Evolutionary conservation across 2,797 vertebrate species (phyloP), one percentile per base, ranked within the genome.

Genomic region (Pangasius macronema): DNA sequence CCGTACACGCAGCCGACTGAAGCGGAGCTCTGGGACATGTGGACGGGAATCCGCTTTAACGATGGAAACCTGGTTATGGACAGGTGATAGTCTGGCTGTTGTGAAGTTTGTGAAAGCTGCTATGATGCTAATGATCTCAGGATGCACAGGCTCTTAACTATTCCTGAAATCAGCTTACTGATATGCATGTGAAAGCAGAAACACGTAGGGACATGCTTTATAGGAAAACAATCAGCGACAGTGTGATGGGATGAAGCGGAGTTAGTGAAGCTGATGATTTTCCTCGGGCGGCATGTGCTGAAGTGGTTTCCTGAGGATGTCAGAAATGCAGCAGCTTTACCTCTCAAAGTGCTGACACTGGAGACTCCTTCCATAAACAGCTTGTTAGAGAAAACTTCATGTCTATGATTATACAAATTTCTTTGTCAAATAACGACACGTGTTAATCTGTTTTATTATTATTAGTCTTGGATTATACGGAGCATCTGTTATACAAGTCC

Each of bases 11-110:
- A 98, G 90, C 98, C 98, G 53, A 97, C 97, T 0, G 97, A 97
- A 10, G 95, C 96, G 0, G 98, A 99, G 82, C 95, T 95, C 88
- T 99, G 98, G 98, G 98, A 99, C 92, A 99, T 99, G 97, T 99
- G 98, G 98, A 96, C 97, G 0, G 94, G 93, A 0, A 88, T 99
- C 61, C 94, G 97, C 91, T 96, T 95, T 88, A 99, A 99, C 0
- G 98, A 99, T 0, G 97, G 98, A 49, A 98, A 99, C 92, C 92
- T 99, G 1, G 97, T 99, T 0, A 85, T 98, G 81, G 98, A 98
- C 96, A 99, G 98, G 98, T 98, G 30, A 83, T 0, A 0, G 1
- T 55, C 24, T 7, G 13, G 6, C 2, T 75, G 18, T 16, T 39
- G 14, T 70, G 30, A 36, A 20, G 36, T 20, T 36, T 70, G 36